Evolutionary conservation across 1,140 invertebrate genomes (phyloP), one percentile per base, ranked within the genome.

Genomic region (Papilio polytes): DNA sequence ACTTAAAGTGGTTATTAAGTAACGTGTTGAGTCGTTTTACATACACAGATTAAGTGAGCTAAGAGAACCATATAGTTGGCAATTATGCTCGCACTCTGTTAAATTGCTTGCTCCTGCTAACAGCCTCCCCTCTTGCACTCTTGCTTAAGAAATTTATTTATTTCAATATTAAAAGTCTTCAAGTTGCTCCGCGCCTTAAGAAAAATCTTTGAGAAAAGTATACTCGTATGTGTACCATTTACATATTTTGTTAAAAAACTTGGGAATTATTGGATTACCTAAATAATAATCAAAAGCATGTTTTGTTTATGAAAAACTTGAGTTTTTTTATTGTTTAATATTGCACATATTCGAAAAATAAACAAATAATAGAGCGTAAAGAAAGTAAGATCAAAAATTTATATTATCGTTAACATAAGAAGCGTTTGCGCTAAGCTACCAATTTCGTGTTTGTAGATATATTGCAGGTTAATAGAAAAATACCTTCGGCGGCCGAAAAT

Each of bases 31-130:
- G 26, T 70, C 63, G 63, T 13, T 70, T 70, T 70, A 12, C 63
- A 70, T 70, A 70, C 36, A 70, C 63, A 70, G 63, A 70, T 70
- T 70, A 70, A 31, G 63, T 70, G 63, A 70, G 63, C 63, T 36
- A 36, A 70, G 63, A 26, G 63, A 70, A 9, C 63, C 26, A 70
- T 70, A 70, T 70, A 70, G 63, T 70, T 13, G 63, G 63, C 22
- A 70, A 70, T 70, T 70, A 70, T 31, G 56, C 22, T 20, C 26
- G 63, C 63, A 70, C 63, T 70, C 63, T 31, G 63, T 70, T 70
- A 70, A 70, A 70, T 70, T 70, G 26, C 63, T 70, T 31, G 63
- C 63, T 26, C 63, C 63, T 70, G 26, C 63, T 70, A 31, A 36
- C 26, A 70, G 26, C 13, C 63, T 70, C 63, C 3, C 18, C 26